phyloP scores from a whole-genome alignment of 2,888 invertebrate species.

The Tridacna gigas region DNA sequence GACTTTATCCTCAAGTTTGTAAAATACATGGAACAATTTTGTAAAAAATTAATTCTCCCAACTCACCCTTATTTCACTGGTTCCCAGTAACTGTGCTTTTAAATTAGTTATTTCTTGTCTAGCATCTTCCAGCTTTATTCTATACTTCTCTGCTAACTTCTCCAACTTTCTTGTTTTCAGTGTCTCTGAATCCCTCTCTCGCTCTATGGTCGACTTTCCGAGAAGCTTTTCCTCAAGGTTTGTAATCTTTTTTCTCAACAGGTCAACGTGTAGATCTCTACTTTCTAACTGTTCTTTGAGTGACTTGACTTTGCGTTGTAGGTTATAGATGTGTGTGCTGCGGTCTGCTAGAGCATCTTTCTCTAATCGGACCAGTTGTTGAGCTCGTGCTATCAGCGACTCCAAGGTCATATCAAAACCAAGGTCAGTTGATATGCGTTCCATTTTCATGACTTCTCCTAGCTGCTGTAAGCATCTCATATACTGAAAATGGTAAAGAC shows the following conservation, averaged over 20 bases:
- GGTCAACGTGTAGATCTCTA: constrained; percentile 95
- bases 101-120: constrained; percentile 92
- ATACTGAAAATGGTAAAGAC: constrained; percentile 73
- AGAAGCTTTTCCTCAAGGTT: constrained; percentile 79
- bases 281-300: constrained; percentile 95
- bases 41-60: not conserved
- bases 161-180: constrained; percentile 88
- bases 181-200: constrained; percentile 80
- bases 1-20: no score
- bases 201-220: constrained; percentile 80
- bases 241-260: constrained; percentile 92
- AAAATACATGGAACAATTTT: no score
- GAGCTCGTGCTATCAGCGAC: constrained; percentile 92
- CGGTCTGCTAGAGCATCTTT: constrained; percentile 93
- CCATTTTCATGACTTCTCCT: constrained; percentile 93
- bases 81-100: constrained; percentile 87
- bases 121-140: constrained; percentile 92
- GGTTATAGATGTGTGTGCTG: constrained; percentile 94
- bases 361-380: constrained; percentile 92
- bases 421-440: constrained; percentile 92
- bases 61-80: constrained; percentile 81
- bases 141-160: constrained; percentile 93
- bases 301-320: constrained; percentile 93
- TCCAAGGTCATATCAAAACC: constrained; percentile 94
- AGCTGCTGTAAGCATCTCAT: constrained; percentile 92